Conservation (phyloP, 64 coral and sea anemone species). For the Dendrophyllia cribrosa region DNA sequence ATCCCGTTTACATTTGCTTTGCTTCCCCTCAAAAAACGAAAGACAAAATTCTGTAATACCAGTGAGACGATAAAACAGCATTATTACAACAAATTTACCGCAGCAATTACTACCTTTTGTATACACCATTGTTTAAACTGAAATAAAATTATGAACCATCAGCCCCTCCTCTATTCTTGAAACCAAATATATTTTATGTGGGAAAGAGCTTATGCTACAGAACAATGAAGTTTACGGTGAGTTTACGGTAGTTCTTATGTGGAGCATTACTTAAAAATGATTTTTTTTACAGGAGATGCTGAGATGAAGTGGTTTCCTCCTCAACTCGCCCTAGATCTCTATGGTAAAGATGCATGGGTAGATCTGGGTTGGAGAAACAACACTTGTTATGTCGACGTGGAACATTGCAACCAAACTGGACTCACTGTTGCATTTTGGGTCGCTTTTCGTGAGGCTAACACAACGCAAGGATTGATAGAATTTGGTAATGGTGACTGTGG, state of each 20-base stretch:
- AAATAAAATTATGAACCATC: too few relatives aligned
- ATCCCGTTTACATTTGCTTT: too few relatives aligned
- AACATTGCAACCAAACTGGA: constrained; percentile 31
- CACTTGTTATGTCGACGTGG: constrained; percentile 30
- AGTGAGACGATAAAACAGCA: too few relatives aligned
- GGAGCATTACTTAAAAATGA: not conserved
- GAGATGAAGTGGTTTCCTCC: constrained; percentile 38
- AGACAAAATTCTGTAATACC: too few relatives aligned
- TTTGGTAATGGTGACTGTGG: constrained; percentile 42
- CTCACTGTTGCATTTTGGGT: constrained; percentile 25
- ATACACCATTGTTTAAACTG: too few relatives aligned
- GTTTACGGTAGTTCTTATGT: not conserved
- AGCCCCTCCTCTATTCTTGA: too few relatives aligned
- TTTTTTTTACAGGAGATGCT: not conserved
- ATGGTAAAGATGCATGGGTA: constrained; percentile 18
- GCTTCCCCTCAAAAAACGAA: too few relatives aligned
- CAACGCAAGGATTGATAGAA: constrained; percentile 3
- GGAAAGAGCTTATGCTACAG: too few relatives aligned
- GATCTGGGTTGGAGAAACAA: constrained; percentile 4
- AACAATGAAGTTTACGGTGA: too few relatives aligned
- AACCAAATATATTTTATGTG: too few relatives aligned
- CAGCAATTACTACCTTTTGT: too few relatives aligned
- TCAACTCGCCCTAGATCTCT: constrained; percentile 17
- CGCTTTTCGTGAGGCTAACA: constrained; percentile 1
- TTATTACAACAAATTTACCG: too few relatives aligned